Percentiles rank a stretch among this genome's conserved stretches.
These are phyloP conservation scores for Agrotis segetum DNA, from an alignment of 2,888 invertebrate genomes.

Conservation along the genomic window DNA sequence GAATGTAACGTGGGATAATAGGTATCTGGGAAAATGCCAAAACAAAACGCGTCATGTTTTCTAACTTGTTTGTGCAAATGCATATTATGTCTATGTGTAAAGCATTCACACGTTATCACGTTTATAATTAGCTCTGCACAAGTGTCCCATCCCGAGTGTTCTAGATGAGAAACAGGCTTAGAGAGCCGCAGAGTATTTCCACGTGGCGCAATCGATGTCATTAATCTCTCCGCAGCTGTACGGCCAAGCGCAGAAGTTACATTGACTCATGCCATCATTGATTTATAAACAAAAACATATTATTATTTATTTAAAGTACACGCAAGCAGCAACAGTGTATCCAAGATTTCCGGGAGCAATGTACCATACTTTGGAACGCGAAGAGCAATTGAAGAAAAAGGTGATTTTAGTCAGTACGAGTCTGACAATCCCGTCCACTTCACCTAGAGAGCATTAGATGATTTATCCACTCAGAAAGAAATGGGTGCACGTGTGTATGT, in stretches of 20 bases:
- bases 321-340: background rate
- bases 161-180: slow-evolving; percentile 46
- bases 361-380: too few species aligned
- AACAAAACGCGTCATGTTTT: slow-evolving; percentile 64
- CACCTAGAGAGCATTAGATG: too few species aligned
- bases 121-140: slow-evolving; percentile 36
- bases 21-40: slow-evolving; percentile 70
- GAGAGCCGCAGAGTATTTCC: slow-evolving; percentile 29
- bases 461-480: too few species aligned
- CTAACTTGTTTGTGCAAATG: slow-evolving; percentile 60
- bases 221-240: slow-evolving; percentile 36
- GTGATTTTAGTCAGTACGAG: too few species aligned
- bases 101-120: slow-evolving; percentile 40
- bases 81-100: slow-evolving; percentile 42
- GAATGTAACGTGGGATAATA: slow-evolving; percentile 50
- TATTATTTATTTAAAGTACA: background rate
- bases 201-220: slow-evolving; percentile 45
- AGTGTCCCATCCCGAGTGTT: slow-evolving; percentile 21
- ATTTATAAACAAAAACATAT: background rate
- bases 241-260: slow-evolving; percentile 34
- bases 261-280: slow-evolving; percentile 7
- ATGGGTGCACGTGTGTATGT: too few species aligned
- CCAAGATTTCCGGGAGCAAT: too few species aligned
- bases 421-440: too few species aligned
- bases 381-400: too few species aligned